Percentiles rank a stretch among this genome's conserved stretches.
Evolutionary conservation across 2,797 vertebrate species (phyloP).

Genomic region (Brachymystax lenok): DNA sequence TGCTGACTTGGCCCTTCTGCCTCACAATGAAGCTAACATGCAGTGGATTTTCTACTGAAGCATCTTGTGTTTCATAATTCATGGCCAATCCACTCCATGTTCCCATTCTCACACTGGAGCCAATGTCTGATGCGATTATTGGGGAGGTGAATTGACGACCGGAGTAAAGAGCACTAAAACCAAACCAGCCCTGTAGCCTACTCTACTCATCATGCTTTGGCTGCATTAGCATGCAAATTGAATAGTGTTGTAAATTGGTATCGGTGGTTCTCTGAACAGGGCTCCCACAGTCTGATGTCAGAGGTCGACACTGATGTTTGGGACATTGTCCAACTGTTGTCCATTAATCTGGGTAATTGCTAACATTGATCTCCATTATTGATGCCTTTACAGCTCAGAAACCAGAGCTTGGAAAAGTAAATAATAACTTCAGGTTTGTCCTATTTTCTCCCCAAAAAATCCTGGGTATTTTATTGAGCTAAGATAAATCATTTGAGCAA

Average conservation of each 20-base stretch:
- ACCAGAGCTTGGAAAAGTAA: background rate
- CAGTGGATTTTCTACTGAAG: constrained; percentile 4
- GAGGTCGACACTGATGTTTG: constrained; percentile 36
- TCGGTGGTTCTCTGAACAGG: constrained; percentile 31
- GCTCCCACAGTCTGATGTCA: constrained; percentile 33
- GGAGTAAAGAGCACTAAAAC: constrained; percentile 10
- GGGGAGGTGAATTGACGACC: constrained; percentile 25
- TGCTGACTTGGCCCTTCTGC: background rate
- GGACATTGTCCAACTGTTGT: constrained; percentile 16
- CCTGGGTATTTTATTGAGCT: too few species aligned
- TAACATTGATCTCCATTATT: constrained; percentile 36
- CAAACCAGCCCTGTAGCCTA: constrained; percentile 36
- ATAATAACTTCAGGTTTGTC: background rate
- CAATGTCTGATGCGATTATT: constrained; percentile 19
- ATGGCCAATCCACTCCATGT: background rate
- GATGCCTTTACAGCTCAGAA: background rate
- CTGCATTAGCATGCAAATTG: constrained; percentile 43
- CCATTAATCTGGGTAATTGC: constrained; percentile 29
- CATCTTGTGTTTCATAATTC: constrained; percentile 10
- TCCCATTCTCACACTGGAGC: background rate
- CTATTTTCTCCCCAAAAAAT: too few species aligned
- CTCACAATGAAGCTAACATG: constrained; percentile 9
- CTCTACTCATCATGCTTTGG: constrained; percentile 38
- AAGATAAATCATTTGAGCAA: too few species aligned
- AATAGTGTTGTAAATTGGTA: constrained; percentile 34